Evolutionary conservation across 2,113 vertebrate genomes (phyloP).

Genomic region (Scomber scombrus): DNA sequence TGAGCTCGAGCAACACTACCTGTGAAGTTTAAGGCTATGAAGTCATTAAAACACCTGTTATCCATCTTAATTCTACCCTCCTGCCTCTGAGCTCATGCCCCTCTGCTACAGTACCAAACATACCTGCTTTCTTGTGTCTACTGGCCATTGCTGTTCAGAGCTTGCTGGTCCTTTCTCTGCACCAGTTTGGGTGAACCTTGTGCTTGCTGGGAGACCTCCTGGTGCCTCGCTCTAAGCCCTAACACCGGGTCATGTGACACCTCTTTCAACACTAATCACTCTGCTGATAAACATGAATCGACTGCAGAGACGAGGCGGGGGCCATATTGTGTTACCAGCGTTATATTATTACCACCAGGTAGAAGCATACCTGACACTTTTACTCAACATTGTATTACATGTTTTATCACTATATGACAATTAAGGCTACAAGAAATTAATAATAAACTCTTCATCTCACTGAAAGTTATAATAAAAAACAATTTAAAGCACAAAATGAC

Average conservation of each 20-base stretch:
- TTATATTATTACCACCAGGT: too few relatives aligned
- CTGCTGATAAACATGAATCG: slow-evolving; percentile 31
- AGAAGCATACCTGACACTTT: too few relatives aligned
- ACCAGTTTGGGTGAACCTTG: slow-evolving; percentile 23
- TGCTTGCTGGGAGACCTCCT: slow-evolving; percentile 45
- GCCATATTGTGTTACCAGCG: background rate
- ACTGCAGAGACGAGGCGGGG: background rate
- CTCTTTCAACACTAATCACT: slow-evolving; percentile 67
- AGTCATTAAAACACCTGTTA: background rate
- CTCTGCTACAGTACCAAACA: slow-evolving; percentile 9
- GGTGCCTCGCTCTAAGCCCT: slow-evolving; percentile 76
- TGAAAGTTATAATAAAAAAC: too few relatives aligned
- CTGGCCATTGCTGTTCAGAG: slow-evolving; percentile 73
- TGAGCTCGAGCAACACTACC: background rate
- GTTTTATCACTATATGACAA: too few relatives aligned
- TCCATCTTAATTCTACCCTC: background rate
- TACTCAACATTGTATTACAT: too few relatives aligned
- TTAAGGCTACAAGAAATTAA: too few relatives aligned
- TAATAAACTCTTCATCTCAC: too few relatives aligned
- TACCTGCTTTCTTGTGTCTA: slow-evolving; percentile 77
- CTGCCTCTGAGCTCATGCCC: background rate
- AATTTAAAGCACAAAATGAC: too few relatives aligned
- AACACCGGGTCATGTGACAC: slow-evolving; percentile 76
- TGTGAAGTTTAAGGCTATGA: background rate
- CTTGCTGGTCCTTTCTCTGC: slow-evolving; percentile 11